A percentile compares a stretch with the other conserved stretches of the same genome.
Evolutionary conservation across 1,140 invertebrate genomes (phyloP).

Genomic region (Micrasema longulum): DNA sequence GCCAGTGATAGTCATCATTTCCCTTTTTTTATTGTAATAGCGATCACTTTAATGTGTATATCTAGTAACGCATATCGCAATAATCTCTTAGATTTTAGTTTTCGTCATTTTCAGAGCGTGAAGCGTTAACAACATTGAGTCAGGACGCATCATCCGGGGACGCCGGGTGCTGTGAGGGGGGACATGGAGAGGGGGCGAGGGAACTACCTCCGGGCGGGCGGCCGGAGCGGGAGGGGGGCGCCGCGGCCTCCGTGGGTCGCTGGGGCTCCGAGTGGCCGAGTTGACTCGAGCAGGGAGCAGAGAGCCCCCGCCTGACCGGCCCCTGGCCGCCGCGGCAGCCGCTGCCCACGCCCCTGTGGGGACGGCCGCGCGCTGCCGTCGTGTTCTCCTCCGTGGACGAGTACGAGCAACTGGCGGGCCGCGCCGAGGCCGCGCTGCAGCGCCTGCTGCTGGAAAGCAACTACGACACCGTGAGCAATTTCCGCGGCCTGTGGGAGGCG

Average conservation of each 20-base stretch:
- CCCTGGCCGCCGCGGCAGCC: conserved; percentile 73
- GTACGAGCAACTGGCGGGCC: conserved; percentile 83
- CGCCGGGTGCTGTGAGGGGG: conserved; percentile 63
- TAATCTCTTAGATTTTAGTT: not conserved
- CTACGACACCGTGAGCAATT: conserved; percentile 90
- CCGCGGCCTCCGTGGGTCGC: conserved; percentile 81
- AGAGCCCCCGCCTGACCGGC: conserved; percentile 63
- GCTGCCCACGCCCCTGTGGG: conserved; percentile 73
- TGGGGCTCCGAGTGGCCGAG: conserved; percentile 92
- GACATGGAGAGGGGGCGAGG: conserved; percentile 58
- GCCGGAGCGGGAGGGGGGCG: conserved; percentile 81
- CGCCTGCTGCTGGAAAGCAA: conserved; percentile 81
- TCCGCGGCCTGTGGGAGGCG: conserved; percentile 82
- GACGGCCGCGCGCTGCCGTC: conserved; percentile 70
- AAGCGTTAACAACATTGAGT: conserved; percentile 72
- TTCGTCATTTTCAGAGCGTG: conserved; percentile 71
- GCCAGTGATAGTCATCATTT: too few relatives aligned
- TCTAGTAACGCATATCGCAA: too few relatives aligned
- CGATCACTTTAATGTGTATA: too few relatives aligned
- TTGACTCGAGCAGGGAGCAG: conserved; percentile 83
- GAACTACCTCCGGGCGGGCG: conserved; percentile 62
- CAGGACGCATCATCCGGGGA: conserved; percentile 62
- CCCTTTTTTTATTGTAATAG: too few relatives aligned
- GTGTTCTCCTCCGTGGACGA: conserved; percentile 64
- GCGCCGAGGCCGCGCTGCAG: conserved; percentile 81